Evolutionary conservation across 2,888 invertebrate genomes (phyloP), one percentile per base, ranked within the genome.

Genomic region (Branchellion lobata): DNA sequence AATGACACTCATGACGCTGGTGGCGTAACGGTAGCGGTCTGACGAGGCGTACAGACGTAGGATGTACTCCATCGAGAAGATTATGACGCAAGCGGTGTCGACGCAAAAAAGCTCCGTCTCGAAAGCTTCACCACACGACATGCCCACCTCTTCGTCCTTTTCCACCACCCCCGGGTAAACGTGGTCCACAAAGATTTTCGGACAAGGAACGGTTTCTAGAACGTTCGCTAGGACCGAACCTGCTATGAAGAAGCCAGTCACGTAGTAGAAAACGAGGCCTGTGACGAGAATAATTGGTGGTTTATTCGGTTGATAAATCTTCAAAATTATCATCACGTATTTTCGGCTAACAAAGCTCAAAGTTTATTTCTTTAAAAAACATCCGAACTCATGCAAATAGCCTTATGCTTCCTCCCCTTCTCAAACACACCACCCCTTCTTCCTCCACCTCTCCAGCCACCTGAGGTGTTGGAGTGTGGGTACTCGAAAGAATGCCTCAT

Each of bases 401-500:
- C n/a, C n/a, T n/a, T n/a, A n/a, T n/a, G n/a, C n/a, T n/a, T n/a
- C n/a, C n/a, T n/a, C n/a, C n/a, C n/a, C n/a, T n/a, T n/a, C n/a
- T n/a, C n/a, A n/a, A n/a, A n/a, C n/a, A n/a, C n/a, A n/a, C n/a
- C n/a, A n/a, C n/a, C n/a, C n/a, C n/a, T n/a, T n/a, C n/a, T n/a
- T n/a, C n/a, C n/a, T n/a, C n/a, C n/a, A n/a, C n/a, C n/a, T n/a
- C n/a, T n/a, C n/a, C n/a, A n/a, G n/a, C n/a, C n/a, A 77, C 77
- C 77, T 8, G 97, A 94, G 57, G 99, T 99, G 81, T 96, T 96
- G 81, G 95, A 96, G 90, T 99, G 98, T 40, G 88, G 99, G 90
- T 99, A 98, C 89, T 99, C 98, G 88, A 99, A 99, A 74, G 99
- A 97, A 85, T 97, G 91, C 99, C 99, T 99, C 96, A 99, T 96